Conservation (phyloP, 30 jellyfish, hydroid and myxozoan species). For the Chrysaora quinquecirrha region DNA sequence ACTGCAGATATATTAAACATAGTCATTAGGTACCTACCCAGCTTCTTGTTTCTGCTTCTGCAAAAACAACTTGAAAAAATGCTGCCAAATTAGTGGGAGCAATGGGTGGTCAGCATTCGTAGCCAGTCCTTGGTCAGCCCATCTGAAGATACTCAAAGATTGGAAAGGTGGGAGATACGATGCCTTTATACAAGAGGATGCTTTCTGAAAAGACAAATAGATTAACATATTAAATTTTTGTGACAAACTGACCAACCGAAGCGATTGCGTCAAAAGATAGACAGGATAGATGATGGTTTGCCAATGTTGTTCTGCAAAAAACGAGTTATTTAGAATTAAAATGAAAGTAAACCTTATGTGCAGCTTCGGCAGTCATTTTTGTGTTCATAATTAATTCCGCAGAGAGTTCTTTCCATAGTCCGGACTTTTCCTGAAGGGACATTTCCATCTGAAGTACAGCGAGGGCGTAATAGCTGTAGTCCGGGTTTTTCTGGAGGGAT, state of each 20-base stretch:
- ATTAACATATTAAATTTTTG: no score
- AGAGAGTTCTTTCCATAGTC: conserved; percentile 72
- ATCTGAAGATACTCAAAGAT: conserved; percentile 75
- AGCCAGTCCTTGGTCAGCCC: conserved; percentile 92
- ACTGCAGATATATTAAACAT: no score
- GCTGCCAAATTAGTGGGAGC: conserved; percentile 91
- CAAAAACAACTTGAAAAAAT: conserved; percentile 71
- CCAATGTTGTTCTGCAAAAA: no score
- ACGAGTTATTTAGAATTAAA: no score
- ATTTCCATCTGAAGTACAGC: conserved; percentile 67
- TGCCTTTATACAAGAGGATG: conserved; percentile 40
- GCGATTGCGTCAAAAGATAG: no score
- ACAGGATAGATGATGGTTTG: no score
- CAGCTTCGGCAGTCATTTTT: conserved; percentile 53
- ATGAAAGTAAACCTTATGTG: conserved; percentile 92
- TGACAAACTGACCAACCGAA: no score
- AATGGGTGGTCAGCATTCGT: conserved; percentile 85
- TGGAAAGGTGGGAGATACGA: conserved; percentile 76
- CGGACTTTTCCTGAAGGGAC: conserved; percentile 48
- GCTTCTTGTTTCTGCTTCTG: conserved; percentile 71
- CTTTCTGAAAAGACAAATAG: conserved; percentile 52
- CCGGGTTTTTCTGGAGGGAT: conserved; percentile 59
- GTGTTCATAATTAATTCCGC: conserved; percentile 46
- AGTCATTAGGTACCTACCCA: no score
- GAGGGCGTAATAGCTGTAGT: conserved; percentile 76